These are phyloP conservation scores for Nothoprocta perdicaria DNA, from an alignment of 2,113 vertebrate species.

Conservation along the genomic window DNA sequence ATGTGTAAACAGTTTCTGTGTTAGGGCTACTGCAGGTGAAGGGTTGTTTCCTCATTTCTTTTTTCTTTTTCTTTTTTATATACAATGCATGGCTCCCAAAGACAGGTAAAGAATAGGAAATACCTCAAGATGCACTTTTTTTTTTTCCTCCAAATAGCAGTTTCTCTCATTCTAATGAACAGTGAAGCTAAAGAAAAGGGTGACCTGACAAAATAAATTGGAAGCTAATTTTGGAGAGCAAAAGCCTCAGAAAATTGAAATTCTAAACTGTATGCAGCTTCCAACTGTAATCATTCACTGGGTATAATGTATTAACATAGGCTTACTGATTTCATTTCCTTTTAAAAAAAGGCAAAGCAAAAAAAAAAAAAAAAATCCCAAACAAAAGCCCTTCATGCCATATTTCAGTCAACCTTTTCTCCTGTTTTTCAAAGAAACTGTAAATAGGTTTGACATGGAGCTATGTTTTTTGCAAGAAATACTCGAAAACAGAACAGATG, in stretches of 20 bases:
- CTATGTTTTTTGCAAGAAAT: not conserved
- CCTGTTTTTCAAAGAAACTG: not conserved
- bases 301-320: conserved; percentile 21
- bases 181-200: conserved; percentile 32
- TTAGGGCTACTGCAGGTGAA: not conserved
- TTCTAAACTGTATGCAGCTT: conserved; percentile 28
- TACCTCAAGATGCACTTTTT: not conserved
- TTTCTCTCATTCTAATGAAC: conserved; percentile 10
- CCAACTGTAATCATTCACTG: conserved; percentile 43
- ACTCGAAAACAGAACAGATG: not conserved
- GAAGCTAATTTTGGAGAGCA: conserved; percentile 63
- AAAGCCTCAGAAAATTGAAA: conserved; percentile 57
- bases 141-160: not conserved
- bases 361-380: not conserved
- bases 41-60: not conserved
- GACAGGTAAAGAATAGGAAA: not conserved
- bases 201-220: conserved; percentile 54
- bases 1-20: not conserved
- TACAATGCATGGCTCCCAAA: not conserved
- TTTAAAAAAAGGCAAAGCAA: not conserved
- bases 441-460: not conserved
- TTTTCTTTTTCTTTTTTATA: not conserved
- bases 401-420: not conserved
- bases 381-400: too few species aligned
- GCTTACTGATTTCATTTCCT: conserved; percentile 53